Evolutionary conservation across 1,140 invertebrate genomes (phyloP), one percentile per base, ranked within the genome.

Genomic region (Dermatophagoides farinae): DNA sequence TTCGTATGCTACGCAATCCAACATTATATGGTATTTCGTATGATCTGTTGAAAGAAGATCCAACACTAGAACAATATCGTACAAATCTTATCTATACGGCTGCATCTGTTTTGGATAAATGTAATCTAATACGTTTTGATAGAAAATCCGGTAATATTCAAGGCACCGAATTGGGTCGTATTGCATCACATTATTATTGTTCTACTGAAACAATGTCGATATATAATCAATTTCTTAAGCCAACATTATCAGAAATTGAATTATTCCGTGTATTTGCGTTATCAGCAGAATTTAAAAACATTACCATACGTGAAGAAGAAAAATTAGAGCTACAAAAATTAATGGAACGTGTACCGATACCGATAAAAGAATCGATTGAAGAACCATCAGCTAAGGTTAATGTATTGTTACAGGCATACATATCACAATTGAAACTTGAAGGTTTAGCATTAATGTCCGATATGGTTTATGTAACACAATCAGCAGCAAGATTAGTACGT

Each of bases 401-500:
- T 69, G 89, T 96, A 9, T 72, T 97, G 5, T 76, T 98, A 4
- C 92, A 98, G 73, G 92, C 93, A 0, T 98, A 97, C 72, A 97
- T 99, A 57, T 98, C 93, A 0, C 93, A 98, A 70, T 71, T 99
- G 46, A 97, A 98, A 73, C 74, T 99, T 41, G 95, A 98, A 71
- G 93, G 95, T 14, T 97, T 98, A 72, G 92, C 93, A 1, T 74
- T 99, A 5, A 95, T 97, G 87, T 87, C 91, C 0, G 96, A 99
- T 72, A 98, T 98, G 95, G 90, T 98, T 0, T 99, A 90, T 69
- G 89, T 99, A 0, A 97, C 95, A 0, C 96, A 99, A 73, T 97
- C 91, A 6, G 96, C 96, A 0, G 83, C 86, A 5, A 77, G 96
- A 57, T 75, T 99, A 6, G 86, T 98, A 77, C 74, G 96, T 66